Evolutionary conservation across 2,888 invertebrate species (phyloP), one percentile per base, ranked within the genome.

Genomic region (Yponomeuta cagnagella): DNA sequence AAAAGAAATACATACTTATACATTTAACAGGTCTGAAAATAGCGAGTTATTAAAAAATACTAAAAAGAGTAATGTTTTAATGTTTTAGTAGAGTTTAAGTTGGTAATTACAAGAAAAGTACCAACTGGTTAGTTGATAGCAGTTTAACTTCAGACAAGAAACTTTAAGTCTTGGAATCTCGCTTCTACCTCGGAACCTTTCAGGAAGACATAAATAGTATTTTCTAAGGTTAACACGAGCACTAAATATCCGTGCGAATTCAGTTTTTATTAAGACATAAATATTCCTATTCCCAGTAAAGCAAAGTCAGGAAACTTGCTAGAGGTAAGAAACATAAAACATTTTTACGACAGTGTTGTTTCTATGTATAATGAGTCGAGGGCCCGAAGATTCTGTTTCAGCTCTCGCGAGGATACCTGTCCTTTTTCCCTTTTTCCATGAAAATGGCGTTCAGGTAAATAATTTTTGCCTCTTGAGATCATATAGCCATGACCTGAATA

Each of bases 391-490:
- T 68, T 52, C 52, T 68, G 52, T 69, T 68, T 65, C 69, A 30
- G n/a, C 43, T 65, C 71, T 48, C 71, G 23, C 48, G 71, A 65
- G 71, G 64, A 71, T 71, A 71, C 68, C 71, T 71, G 71, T 71
- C 65, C 37, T 64, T 71, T 63, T 48, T 52, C 31, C 68, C 33
- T 67, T 67, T 67, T 67, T n/a, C 33, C 33, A 33, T 10, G 33
- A 5, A 65, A 58, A n/a, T 67, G 10, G 67, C n/a, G 33, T 52
- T 23, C 52, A 43, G 43, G 43, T 43, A 68, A 68, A 68, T 68
- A 68, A 68, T 48, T 68, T 68, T 23, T 31, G 68, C 48, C 68
- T 52, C 52, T 9, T 48, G 31, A n/a, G 23, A 31, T 33, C 31
- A 10, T 15, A 30, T 43, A 1, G 12, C 31, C 52, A 30, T 48